Evolutionary conservation across 2,888 invertebrate species (phyloP).

Genomic region (Scaptomyza caliginosa): DNA sequence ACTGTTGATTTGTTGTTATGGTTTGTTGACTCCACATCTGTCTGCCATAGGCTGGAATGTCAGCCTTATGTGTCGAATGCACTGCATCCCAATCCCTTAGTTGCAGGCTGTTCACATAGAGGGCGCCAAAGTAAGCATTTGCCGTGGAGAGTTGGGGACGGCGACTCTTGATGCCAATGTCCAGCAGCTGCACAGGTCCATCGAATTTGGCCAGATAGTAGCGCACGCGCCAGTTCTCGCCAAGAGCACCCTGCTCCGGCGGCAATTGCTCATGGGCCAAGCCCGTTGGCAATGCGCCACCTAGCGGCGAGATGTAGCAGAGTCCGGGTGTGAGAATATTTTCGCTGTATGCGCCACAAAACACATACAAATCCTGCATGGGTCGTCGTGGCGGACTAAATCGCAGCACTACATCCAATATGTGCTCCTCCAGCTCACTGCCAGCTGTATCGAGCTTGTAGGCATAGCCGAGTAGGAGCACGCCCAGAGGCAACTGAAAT

Average conservation of each 20-base stretch:
- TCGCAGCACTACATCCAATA: constrained; percentile 77
- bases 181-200: constrained; percentile 68
- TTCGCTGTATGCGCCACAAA: constrained; percentile 72
- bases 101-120: constrained; percentile 71
- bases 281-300: constrained; percentile 40
- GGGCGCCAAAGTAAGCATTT: constrained; percentile 72
- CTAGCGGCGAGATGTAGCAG: constrained; percentile 73
- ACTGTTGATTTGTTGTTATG: not conserved
- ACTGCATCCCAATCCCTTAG: constrained; percentile 29
- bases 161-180: constrained; percentile 77
- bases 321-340: constrained; percentile 55
- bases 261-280: constrained; percentile 60
- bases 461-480: constrained; percentile 81
- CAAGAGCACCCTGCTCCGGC: constrained; percentile 46
- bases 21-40: constrained; percentile 23
- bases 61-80: not conserved
- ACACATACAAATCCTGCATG: constrained; percentile 70
- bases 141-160: constrained; percentile 22
- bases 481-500: constrained; percentile 67
- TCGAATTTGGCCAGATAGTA: constrained; percentile 78
- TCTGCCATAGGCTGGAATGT: constrained; percentile 25
- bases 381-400: constrained; percentile 32
- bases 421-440: constrained; percentile 34
- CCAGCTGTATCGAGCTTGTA: constrained; percentile 55
- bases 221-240: constrained; percentile 77